Evolutionary conservation across 2,888 invertebrate genomes (phyloP).

Genomic region (Apodemia hepburni): DNA sequence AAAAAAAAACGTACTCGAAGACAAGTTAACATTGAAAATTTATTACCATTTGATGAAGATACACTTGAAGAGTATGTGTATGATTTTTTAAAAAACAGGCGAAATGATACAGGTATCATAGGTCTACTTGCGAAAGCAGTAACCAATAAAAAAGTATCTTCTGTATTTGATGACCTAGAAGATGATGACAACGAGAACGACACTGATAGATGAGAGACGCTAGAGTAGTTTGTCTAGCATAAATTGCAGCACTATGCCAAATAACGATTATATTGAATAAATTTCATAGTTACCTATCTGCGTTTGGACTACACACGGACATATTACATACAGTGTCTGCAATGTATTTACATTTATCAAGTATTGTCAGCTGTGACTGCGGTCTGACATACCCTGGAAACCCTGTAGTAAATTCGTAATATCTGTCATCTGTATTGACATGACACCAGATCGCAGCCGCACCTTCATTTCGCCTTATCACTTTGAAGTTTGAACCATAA

Average conservation of each 20-base stretch:
- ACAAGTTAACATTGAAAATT: conserved; percentile 63
- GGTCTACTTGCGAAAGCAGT: conserved; percentile 63
- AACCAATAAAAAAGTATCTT: conserved; percentile 51
- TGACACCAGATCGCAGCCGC: no score
- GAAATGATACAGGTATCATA: conserved; percentile 61
- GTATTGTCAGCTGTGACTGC: no score
- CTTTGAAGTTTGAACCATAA: no score
- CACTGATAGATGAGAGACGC: conserved; percentile 45
- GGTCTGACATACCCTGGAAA: no score
- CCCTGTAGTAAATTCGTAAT: no score
- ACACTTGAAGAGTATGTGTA: conserved; percentile 63
- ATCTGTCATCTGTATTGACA: no score
- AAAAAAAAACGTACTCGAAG: conserved; percentile 47
- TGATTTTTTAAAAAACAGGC: conserved; percentile 57
- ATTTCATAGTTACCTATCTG: conserved; percentile 36
- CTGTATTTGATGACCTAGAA: conserved; percentile 47
- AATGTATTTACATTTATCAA: no score
- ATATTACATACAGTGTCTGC: not conserved
- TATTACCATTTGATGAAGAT: conserved; percentile 67
- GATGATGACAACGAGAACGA: conserved; percentile 45
- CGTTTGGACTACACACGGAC: not conserved
- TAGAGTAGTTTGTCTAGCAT: conserved; percentile 24
- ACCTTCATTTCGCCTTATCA: no score
- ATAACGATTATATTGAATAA: conserved; percentile 42
- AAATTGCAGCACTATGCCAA: conserved; percentile 48